A percentile compares a stretch with the other conserved stretches of the same genome.
Conservation (phyloP, 2,888 invertebrate genomes). For the Amorpha juglandis region DNA sequence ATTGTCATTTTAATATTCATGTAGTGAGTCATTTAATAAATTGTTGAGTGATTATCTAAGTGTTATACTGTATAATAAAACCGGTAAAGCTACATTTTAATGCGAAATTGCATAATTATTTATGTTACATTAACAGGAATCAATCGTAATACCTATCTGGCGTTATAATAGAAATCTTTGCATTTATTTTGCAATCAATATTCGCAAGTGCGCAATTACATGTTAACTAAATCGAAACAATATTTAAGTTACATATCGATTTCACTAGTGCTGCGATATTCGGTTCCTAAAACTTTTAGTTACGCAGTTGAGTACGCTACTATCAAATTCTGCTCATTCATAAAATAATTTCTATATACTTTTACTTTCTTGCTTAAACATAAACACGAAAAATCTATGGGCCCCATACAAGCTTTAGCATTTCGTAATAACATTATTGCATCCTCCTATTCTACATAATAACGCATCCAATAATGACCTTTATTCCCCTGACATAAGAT, state of each 20-base stretch:
- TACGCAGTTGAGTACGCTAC: not conserved
- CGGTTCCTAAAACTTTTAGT: no score
- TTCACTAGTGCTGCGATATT: no score
- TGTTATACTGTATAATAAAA: not conserved
- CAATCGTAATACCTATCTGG: no score
- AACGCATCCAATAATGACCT: conserved; percentile 35
- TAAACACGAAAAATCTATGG: not conserved
- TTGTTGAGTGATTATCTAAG: no score
- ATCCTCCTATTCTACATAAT: conserved; percentile 52
- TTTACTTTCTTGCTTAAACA: conserved; percentile 6
- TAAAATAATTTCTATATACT: not conserved
- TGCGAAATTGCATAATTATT: no score
- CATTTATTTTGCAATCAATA: no score
- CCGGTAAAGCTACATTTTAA: conserved; percentile 1
- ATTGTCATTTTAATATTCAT: not conserved
- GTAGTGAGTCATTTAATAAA: no score
- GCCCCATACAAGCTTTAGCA: conserved; percentile 42
- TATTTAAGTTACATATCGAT: no score
- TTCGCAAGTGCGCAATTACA: no score
- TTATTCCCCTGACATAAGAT: conserved; percentile 34
- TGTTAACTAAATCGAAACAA: no score
- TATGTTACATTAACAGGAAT: no score
- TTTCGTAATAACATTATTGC: conserved; percentile 55
- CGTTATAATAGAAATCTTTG: no score
- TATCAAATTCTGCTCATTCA: not conserved